A percentile compares a stretch with the other conserved stretches of the same genome.
These are phyloP conservation scores for Calypte anna DNA, from an alignment of 2,113 vertebrate genomes.

Conservation along the genomic window DNA sequence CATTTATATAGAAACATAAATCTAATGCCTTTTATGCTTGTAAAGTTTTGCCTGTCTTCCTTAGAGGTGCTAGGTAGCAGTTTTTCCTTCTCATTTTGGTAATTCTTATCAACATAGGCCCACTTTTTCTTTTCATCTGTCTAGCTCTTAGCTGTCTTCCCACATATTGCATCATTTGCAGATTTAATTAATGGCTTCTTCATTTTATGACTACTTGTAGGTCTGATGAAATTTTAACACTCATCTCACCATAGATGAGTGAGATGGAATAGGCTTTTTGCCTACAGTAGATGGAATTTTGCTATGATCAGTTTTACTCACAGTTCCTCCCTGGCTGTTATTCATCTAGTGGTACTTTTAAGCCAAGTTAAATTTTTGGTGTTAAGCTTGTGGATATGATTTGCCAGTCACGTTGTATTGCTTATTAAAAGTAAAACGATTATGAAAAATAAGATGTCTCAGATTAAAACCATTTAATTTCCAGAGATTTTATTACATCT, in stretches of 20 bases:
- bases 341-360: neutral
- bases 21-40: neutral
- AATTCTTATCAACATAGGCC: neutral
- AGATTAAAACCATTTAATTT: neutral
- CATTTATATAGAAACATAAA: slow-evolving; percentile 6
- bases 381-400: neutral
- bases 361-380: neutral
- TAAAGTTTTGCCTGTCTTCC: neutral
- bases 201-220: neutral
- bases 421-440: neutral
- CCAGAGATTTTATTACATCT: neutral
- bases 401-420: neutral
- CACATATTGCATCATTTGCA: neutral
- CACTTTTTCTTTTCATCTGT: neutral
- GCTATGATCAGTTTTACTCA: neutral
- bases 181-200: slow-evolving; percentile 49
- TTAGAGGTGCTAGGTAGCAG: neutral
- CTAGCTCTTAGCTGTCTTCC: neutral
- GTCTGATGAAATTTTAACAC: neutral
- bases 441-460: neutral
- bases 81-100: neutral
- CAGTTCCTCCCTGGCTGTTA: neutral
- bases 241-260: neutral
- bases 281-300: neutral
- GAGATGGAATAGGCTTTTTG: neutral